phyloP scores from a whole-genome alignment of 2,113 vertebrate species.

The Podocnemis expansa region DNA sequence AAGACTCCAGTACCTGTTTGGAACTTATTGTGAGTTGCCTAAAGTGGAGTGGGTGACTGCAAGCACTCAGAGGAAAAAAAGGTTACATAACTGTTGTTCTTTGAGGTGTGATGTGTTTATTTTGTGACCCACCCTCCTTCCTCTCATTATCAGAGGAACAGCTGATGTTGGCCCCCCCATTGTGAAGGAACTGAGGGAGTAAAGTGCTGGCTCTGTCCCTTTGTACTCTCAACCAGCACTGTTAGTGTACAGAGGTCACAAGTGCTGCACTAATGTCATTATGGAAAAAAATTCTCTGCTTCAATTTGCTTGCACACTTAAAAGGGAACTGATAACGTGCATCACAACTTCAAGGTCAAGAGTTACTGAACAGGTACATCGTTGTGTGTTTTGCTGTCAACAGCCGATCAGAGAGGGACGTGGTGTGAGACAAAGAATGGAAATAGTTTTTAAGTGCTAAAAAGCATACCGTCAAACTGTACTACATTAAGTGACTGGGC shows the following conservation, averaged over 20 bases:
- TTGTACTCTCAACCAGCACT: neutral
- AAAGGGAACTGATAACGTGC: neutral
- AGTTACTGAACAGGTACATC: neutral
- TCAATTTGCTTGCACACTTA: neutral
- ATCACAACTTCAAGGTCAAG: neutral
- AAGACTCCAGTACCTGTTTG: too few species aligned
- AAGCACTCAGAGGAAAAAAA: neutral
- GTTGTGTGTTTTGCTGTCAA: neutral
- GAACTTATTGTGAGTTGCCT: too few species aligned
- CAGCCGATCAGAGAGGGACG: neutral
- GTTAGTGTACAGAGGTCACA: neutral
- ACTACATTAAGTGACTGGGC: neutral
- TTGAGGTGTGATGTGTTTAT: neutral
- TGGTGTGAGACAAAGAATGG: fast-evolving
- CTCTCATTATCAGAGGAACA: neutral
- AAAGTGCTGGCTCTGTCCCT: neutral
- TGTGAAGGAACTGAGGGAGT: neutral
- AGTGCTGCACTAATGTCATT: neutral
- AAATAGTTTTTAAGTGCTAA: neutral
- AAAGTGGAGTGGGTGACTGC: too few species aligned
- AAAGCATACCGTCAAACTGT: neutral
- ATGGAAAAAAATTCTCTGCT: neutral
- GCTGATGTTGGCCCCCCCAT: neutral
- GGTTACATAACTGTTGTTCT: neutral
- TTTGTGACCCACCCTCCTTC: neutral